Base-by-base conservation (phyloP, 2,797 vertebrate species). In the Cetoscarus ocellatus region DNA sequence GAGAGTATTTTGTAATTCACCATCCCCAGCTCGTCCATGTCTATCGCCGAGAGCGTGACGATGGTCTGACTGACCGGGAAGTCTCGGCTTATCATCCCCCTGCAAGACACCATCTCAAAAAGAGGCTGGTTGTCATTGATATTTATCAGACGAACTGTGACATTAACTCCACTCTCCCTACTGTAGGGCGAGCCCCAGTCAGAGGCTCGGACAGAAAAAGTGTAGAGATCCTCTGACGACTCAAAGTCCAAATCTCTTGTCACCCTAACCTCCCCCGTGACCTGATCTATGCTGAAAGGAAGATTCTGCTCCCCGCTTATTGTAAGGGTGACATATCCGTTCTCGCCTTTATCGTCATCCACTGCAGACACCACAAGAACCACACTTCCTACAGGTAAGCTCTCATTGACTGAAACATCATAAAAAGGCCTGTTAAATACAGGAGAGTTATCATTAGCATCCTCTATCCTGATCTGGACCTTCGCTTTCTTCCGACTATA, bases 121-220 rank as follows among this genome's bases (percentile, higher is more conserved):
- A 97, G 84, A 35, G 98, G 98, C 60, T 89, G 93, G 83, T 99
- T 99, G 89, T 99, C 98, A 59, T 99, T 99, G 68, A 98, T 86
- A 74, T 99, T 99, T 65, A 96, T 94, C 61, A 99, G 91, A 62
- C 92, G 94, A 18, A 99, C 72, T 0, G 96, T 98, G 53, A 98
- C 94, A 58, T 97, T 96, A 65, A 96, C 96, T 88, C 99, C 97
- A 42, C 88, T 97, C 82, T 99, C 98, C 70, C 96, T 91, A 67
- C 98, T 95, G 84, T 97, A 99, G 0, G 98, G 98, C 38, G 94
- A 84, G 57, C 98, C 98, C 97, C 98, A 99, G 73, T 99, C 98
- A 1, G 98, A 99, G 3, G 97, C 97, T 0, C 98, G 93, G 43
- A 99, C 91, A 17, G 94, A 89, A 50, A 99, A 95, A 5, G 83